Evolutionary conservation across 2,888 invertebrate genomes (phyloP), one percentile per base, ranked within the genome.

Genomic region (Blastobasis lacticolella): DNA sequence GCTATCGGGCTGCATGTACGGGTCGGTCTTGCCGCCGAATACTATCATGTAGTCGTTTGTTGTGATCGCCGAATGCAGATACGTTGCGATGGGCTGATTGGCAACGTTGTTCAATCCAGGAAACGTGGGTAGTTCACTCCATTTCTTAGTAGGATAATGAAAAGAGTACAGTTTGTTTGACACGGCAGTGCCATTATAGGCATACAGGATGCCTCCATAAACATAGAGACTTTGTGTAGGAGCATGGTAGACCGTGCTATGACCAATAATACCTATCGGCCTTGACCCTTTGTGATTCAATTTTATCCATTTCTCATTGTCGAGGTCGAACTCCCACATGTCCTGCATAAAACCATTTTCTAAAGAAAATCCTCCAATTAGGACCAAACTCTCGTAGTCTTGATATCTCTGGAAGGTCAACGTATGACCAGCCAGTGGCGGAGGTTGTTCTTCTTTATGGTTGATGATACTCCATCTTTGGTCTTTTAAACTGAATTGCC

Each of bases 31-130:
- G 4, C 98, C 98, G 1, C 97, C 97, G 67, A 96, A 93, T 41
- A 98, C 90, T 37, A 97, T 90, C 97, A 98, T 96, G 69, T 95
- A 96, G 49, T 95, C 93, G 54, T 95, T 94, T 0, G 96, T 95
- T 0, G 94, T 94, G 0, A 97, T 94, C 0, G 97, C 97, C 0
- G 96, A 94, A 78, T 97, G 97, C 54, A 97, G 92, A 71, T 94
- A 96, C 49, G 97, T 91, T 0, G 93, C 91, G 60, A 92, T 90
- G 0, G 96, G 96, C 79, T 95, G 69, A 56, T 83, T 73, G 10
- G 88, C 86, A 47, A 86, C 81, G 37, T 89, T 81, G 63, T 92
- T 92, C 6, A 92, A 81, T 54, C 92, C 92, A 7, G 90, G 90
- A 59, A 94, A 94, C 0, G 91, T 90, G 0, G 95, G 94, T 47